Percentiles rank a stretch among this genome's conserved stretches.
Evolutionary conservation across 2,113 vertebrate genomes (phyloP).

Genomic region (Protobothrops flavoviridis): DNA sequence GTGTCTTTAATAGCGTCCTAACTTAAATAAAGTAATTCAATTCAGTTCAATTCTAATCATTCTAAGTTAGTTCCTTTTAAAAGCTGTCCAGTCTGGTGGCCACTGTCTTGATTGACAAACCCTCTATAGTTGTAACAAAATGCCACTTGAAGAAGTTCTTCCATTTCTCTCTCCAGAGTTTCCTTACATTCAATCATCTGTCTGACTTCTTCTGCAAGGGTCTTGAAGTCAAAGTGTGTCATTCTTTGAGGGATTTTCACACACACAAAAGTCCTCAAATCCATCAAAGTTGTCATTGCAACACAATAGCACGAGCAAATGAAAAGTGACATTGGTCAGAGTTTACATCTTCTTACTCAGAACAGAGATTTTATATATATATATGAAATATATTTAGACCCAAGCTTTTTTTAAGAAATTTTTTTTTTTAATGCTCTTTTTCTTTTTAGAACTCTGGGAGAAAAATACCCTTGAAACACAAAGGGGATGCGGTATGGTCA

Average conservation of each 20-base stretch:
- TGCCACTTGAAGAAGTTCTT: neutral
- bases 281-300: conserved; percentile 62
- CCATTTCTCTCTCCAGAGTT: neutral
- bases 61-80: neutral
- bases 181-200: neutral
- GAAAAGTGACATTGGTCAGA: conserved; percentile 45
- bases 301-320: conserved; percentile 29
- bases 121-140: neutral
- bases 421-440: conserved; percentile 67
- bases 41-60: neutral
- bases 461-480: conserved; percentile 75
- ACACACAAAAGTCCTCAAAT: conserved; percentile 51
- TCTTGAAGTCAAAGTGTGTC: neutral
- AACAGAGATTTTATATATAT: conserved; percentile 53
- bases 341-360: conserved; percentile 50
- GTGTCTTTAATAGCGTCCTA: neutral
- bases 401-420: conserved; percentile 62
- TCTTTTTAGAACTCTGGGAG: conserved; percentile 43
- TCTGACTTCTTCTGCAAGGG: neutral
- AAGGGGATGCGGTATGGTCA: conserved; percentile 81
- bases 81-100: neutral
- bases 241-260: conserved; percentile 48
- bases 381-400: neutral
- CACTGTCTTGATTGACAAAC: too few relatives aligned
- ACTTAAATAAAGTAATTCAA: too few relatives aligned